phyloP scores from a whole-genome alignment of 2,113 vertebrate genomes.

The Stegostoma tigrinum region DNA sequence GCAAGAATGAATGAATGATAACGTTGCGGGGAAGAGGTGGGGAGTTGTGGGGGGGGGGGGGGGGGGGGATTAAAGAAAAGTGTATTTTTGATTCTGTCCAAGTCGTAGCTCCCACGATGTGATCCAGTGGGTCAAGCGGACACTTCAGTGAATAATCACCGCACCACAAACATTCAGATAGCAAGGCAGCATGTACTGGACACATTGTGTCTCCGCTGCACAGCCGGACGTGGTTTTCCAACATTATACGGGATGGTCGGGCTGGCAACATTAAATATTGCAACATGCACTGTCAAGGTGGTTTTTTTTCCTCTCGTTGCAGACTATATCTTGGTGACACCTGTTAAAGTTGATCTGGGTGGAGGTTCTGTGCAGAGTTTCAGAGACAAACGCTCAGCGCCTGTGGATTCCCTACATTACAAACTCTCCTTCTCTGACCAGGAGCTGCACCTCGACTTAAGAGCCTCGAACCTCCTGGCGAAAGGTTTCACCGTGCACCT shows the following conservation, averaged over 20 bases:
- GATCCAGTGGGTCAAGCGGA: background rate
- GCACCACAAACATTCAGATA: background rate
- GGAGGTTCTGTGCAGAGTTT: conserved; percentile 67
- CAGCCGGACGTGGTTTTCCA: background rate
- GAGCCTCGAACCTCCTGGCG: conserved; percentile 71
- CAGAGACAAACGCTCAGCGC: conserved; percentile 68
- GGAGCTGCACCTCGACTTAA: conserved; percentile 83
- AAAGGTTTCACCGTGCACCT: conserved; percentile 79
- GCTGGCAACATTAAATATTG: background rate
- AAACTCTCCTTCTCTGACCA: conserved; percentile 82
- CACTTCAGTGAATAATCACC: background rate
- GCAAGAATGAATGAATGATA: too few species aligned
- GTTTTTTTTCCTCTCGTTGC: conserved; percentile 42
- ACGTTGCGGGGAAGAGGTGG: too few species aligned
- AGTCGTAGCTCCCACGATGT: background rate
- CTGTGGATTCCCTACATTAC: conserved; percentile 72
- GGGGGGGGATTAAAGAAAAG: background rate
- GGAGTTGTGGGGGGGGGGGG: too few species aligned
- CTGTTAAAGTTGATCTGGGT: conserved; percentile 77
- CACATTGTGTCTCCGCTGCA: background rate
- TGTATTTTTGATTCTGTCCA: background rate
- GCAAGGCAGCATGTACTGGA: background rate
- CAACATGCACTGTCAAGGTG: background rate
- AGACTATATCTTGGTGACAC: conserved; percentile 90
- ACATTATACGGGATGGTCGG: too few species aligned